Percentiles rank a stretch among this genome's conserved stretches.
These are phyloP conservation scores for Ondatra zibethicus DNA, from an alignment of 2,113 vertebrate species.

Conservation along the genomic window DNA sequence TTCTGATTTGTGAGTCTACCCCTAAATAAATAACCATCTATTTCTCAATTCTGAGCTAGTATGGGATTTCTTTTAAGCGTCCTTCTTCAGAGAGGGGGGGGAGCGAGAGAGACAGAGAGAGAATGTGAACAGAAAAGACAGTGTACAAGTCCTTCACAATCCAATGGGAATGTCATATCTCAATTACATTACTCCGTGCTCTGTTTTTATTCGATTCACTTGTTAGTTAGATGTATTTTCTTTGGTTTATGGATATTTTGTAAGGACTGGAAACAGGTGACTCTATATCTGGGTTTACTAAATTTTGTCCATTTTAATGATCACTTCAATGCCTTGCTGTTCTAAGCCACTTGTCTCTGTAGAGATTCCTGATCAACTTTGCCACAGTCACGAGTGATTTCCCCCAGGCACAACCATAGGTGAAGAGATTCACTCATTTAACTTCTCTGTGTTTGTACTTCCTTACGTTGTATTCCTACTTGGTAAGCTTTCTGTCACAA, in stretches of 20 bases:
- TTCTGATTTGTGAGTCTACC: no score
- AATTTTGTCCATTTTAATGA: not conserved
- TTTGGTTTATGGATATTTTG: not conserved
- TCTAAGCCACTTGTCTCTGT: not conserved
- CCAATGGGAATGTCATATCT: not conserved
- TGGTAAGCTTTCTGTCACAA: not conserved
- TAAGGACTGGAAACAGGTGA: not conserved
- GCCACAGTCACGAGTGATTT: not conserved
- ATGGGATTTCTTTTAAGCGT: no score
- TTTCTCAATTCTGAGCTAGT: no score
- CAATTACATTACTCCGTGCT: not conserved
- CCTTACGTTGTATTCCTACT: not conserved
- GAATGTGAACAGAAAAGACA: no score
- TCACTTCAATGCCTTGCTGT: not conserved
- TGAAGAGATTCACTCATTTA: not conserved
- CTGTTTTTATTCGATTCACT: conserved; percentile 9
- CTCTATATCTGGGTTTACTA: not conserved
- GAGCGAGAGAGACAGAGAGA: not conserved
- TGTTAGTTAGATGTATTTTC: not conserved
- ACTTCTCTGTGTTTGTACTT: not conserved
- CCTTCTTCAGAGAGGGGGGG: no score
- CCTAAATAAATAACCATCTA: no score
- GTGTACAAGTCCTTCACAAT: not conserved
- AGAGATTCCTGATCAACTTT: not conserved
- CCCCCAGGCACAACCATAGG: not conserved